These are phyloP conservation scores for Albula goreensis DNA, from an alignment of 2,113 vertebrate genomes.

Conservation along the genomic window DNA sequence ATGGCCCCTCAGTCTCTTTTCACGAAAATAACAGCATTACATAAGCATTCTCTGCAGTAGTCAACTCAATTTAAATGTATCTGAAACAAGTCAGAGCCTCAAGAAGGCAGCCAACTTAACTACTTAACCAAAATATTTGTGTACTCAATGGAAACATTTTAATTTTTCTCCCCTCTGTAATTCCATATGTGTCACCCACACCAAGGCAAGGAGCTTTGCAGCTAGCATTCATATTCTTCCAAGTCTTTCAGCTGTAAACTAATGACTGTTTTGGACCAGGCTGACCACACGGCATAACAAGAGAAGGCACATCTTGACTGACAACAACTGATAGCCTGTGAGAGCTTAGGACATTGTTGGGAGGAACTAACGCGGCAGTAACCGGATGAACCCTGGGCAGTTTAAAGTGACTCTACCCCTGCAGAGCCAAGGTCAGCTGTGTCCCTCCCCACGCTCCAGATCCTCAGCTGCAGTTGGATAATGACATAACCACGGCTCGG, in stretches of 20 bases:
- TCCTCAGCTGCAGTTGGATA: too few relatives aligned
- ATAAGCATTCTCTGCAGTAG: neutral
- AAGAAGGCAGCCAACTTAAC: neutral
- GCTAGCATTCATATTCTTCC: neutral
- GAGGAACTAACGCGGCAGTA: neutral
- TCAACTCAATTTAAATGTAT: too few relatives aligned
- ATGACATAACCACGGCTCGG: too few relatives aligned
- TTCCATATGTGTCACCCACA: too few relatives aligned
- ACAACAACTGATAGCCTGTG: neutral
- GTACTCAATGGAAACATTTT: too few relatives aligned
- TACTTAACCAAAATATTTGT: too few relatives aligned
- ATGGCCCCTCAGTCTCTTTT: neutral
- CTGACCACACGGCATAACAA: neutral
- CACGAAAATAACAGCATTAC: neutral
- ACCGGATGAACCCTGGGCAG: too few relatives aligned
- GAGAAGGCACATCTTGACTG: neutral
- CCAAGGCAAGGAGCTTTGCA: too few relatives aligned
- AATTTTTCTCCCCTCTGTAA: too few relatives aligned
- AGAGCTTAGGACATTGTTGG: neutral
- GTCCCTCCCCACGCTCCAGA: too few relatives aligned
- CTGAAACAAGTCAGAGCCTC: neutral
- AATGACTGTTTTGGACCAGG: neutral
- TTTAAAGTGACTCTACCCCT: too few relatives aligned
- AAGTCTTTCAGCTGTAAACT: neutral
- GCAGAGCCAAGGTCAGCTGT: too few relatives aligned